These are phyloP conservation scores for Phalacrocorax carbo DNA, from an alignment of 2,113 vertebrate species.

Conservation along the genomic window DNA sequence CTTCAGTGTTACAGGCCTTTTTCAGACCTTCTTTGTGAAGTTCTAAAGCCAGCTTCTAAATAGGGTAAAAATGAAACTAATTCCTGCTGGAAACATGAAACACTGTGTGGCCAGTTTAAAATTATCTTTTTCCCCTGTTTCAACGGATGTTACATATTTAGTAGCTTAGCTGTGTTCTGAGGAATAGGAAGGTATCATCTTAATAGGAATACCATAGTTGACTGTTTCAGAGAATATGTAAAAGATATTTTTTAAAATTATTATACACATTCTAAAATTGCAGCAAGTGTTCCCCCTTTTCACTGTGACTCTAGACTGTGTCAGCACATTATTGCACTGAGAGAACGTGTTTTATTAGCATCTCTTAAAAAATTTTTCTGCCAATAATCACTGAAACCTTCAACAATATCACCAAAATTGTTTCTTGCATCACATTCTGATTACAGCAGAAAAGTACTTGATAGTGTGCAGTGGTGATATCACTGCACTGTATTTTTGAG, in stretches of 20 bases:
- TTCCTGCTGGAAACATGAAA: background rate
- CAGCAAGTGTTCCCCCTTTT: rapidly evolving
- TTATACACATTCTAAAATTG: background rate
- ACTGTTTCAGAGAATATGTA: background rate
- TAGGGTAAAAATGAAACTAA: background rate
- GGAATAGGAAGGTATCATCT: background rate
- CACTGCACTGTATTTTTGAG: background rate
- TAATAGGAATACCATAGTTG: background rate
- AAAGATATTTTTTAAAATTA: background rate
- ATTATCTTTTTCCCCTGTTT: background rate
- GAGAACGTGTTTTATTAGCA: background rate
- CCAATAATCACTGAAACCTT: background rate
- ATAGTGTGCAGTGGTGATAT: too few relatives aligned
- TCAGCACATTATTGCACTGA: background rate
- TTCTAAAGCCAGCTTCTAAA: background rate
- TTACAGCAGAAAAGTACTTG: background rate
- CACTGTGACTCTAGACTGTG: background rate
- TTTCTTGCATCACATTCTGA: background rate
- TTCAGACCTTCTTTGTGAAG: background rate
- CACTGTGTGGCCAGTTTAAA: background rate
- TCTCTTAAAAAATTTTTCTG: background rate
- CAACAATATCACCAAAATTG: background rate
- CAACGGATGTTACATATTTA: background rate
- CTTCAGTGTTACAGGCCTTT: background rate
- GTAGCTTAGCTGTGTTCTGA: background rate